Evolutionary conservation across 1,140 invertebrate species (phyloP), one percentile per base, ranked within the genome.

Genomic region (Nylanderia fulva): DNA sequence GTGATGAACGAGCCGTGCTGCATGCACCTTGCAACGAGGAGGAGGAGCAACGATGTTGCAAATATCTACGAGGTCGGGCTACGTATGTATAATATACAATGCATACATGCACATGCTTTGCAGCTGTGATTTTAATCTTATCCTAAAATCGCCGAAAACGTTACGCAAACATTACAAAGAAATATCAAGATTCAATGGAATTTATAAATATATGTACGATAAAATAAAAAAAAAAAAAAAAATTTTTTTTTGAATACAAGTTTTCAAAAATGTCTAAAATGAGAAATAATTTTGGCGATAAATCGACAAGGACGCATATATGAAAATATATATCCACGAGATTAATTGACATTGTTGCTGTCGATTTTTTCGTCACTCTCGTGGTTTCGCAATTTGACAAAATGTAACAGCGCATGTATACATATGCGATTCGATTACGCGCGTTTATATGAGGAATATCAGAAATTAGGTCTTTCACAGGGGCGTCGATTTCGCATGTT

Each of bases 1-100:
- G 89, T 91, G 91, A 91, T 91, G 90, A 88, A 91, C 91, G 90
- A 91, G 89, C 84, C 69, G 48, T 63, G 82, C 58, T 85, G 74
- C 87, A 63, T 80, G 63, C 74, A 68, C 61, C 83, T 66, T 66
- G 83, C 77, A 58, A 58, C 52, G 24, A 68, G 15, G 61, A 79
- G 45, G 21, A 68, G 45, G 21, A 68, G 76, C 77, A 82, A 82
- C 77, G 39, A 58, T 82, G 77, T 82, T 68, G 66, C 66, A 71
- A 82, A 82, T 82, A 82, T 82, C 77, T 82, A 82, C 58, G 56
- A 72, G 36, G 7, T 36, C 63, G 39, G 8, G 9, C 1, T 64
- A 58, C 13, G n/a, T 33, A 24, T 5, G 13, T 76, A 36, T 56
- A 36, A n/a, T 33, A 42, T 24, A 29, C 13, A 13, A 18, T 21